These are phyloP conservation scores for Epizoanthus rinbou DNA, from an alignment of 92 coral and sea anemone genomes.

Conservation along the genomic window DNA sequence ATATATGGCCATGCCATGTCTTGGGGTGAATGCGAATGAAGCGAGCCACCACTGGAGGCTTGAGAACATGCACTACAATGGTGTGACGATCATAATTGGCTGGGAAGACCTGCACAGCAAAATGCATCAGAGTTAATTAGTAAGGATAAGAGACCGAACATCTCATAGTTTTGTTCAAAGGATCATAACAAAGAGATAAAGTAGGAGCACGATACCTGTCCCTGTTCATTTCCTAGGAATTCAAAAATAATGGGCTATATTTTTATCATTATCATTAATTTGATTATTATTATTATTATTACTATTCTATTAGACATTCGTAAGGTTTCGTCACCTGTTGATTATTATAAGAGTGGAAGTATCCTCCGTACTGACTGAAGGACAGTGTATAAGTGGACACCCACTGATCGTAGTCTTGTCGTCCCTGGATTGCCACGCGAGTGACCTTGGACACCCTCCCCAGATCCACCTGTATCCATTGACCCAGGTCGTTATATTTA, in stretches of 20 bases:
- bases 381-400: constrained; percentile 5
- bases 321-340: background rate
- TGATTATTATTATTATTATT: too few relatives aligned
- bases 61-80: background rate
- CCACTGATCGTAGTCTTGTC: constrained; percentile 3
- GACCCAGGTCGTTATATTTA: background rate
- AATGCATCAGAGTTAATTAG: too few relatives aligned
- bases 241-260: too few relatives aligned
- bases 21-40: constrained; percentile 24
- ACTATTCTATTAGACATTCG: too few relatives aligned
- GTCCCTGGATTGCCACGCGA: constrained; percentile 25
- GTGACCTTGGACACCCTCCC: constrained; percentile 22
- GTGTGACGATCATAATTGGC: too few relatives aligned
- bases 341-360: background rate
- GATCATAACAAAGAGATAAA: too few relatives aligned
- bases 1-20: constrained; percentile 25
- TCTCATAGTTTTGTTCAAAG: too few relatives aligned
- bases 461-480: constrained; percentile 15
- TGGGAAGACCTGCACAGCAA: too few relatives aligned
- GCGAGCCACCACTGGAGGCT: constrained; percentile 7
- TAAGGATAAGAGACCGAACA: too few relatives aligned
- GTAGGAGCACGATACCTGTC: too few relatives aligned
- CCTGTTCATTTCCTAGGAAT: too few relatives aligned
- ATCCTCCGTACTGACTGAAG: constrained; percentile 9
- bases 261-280: too few relatives aligned